Evolutionary conservation across 2,888 invertebrate species (phyloP).

Genomic region (Cephus spinipes): DNA sequence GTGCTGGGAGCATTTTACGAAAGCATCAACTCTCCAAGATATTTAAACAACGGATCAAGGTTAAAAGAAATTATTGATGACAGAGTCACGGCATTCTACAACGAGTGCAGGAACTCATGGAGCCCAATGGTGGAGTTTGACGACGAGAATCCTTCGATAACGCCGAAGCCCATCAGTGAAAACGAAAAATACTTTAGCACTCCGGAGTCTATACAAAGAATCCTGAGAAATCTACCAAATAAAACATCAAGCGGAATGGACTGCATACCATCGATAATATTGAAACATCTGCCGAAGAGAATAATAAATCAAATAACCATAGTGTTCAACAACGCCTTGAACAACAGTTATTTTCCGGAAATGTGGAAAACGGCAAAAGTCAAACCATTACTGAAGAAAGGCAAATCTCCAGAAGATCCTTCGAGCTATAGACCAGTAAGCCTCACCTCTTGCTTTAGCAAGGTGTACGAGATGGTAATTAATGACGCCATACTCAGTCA

Average conservation of each 20-base stretch:
- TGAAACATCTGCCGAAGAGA: slow-evolving; percentile 20
- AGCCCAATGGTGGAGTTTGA: background rate
- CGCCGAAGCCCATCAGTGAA: background rate
- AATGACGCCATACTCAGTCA: slow-evolving; percentile 4
- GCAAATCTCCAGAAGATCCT: slow-evolving; percentile 7
- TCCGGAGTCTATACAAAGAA: background rate
- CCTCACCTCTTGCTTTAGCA: slow-evolving; percentile 22
- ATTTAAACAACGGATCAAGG: slow-evolving; percentile 10
- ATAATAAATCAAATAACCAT: slow-evolving; percentile 10
- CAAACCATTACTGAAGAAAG: slow-evolving; percentile 17
- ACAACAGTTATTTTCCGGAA: slow-evolving; percentile 17
- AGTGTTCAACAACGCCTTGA: slow-evolving; percentile 19
- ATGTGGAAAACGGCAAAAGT: slow-evolving; percentile 27
- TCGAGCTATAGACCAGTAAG: slow-evolving; percentile 29
- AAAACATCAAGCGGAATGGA: slow-evolving; percentile 26
- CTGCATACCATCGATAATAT: slow-evolving; percentile 23
- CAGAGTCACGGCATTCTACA: background rate
- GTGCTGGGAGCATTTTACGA: slow-evolving; percentile 27
- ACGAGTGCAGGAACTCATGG: background rate
- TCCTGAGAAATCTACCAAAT: slow-evolving; percentile 21
- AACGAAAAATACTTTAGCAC: background rate
- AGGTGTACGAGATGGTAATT: slow-evolving; percentile 20
- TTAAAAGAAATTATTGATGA: background rate
- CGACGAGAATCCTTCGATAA: background rate
- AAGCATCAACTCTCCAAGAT: slow-evolving; percentile 18